Percentiles rank a stretch among this genome's conserved stretches.
These are phyloP conservation scores for Rotaria magnacalcarata DNA, from an alignment of 2,888 invertebrate genomes.

Conservation along the genomic window DNA sequence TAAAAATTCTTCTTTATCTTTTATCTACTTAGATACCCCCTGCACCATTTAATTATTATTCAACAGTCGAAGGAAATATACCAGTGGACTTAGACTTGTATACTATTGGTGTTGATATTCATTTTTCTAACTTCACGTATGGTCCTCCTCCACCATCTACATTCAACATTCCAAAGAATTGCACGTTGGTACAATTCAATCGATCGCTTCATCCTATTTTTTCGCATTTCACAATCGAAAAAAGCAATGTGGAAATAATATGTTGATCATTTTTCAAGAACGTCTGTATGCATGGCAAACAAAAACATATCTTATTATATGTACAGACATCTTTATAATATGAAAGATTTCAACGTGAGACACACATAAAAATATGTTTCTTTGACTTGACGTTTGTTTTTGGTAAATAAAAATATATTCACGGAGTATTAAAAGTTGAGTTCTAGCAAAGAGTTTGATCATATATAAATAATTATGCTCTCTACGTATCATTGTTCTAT, in stretches of 20 bases:
- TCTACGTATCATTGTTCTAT: no score
- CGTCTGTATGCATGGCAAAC: not conserved
- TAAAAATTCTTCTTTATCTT: not conserved
- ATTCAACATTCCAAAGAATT: constrained; percentile 12
- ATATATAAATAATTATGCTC: no score
- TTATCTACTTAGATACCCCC: not conserved
- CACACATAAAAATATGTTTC: not conserved
- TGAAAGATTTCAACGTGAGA: not conserved
- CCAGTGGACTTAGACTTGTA: constrained; percentile 8
- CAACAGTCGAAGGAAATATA: constrained; percentile 17
- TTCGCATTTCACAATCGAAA: not conserved
- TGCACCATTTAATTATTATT: constrained; percentile 31
- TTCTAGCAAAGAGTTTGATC: no score
- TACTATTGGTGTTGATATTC: constrained; percentile 14
- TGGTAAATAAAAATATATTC: no score
- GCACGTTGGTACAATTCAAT: not conserved
- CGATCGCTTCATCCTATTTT: not conserved
- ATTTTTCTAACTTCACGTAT: constrained; percentile 26
- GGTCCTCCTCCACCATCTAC: not conserved
- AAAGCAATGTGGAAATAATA: not conserved
- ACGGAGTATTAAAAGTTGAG: no score
- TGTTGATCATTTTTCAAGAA: not conserved
- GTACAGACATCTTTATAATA: not conserved
- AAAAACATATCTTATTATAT: not conserved
- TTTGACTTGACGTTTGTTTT: not conserved